Base-by-base conservation (phyloP, 2,888 invertebrate species). In the Ophioninae sp. region DNA sequence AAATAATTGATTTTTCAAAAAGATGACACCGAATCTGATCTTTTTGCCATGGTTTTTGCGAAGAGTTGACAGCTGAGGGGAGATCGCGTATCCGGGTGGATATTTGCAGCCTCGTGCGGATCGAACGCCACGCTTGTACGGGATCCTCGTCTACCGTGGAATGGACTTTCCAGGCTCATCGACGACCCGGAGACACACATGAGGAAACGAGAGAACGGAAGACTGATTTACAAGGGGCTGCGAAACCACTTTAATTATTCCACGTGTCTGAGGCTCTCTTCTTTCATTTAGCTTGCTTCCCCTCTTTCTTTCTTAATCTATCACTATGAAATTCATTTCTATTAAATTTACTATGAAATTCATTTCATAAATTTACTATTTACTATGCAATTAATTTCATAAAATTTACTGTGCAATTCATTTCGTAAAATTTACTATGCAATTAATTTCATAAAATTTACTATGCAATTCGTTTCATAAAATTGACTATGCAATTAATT, bases 21-120 rank as follows among this genome's bases (percentile, higher is more conserved):
- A 30, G 30, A 30, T 30, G 1, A 30, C 30, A 30, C 30, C 30
- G 30, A 30, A 30, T 30, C 30, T 3, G 3, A 30, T 30, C 30
- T 3, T 30, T 2, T 2, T 30, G 30, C 2, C 2, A 30, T 30
- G 64, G 67, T 62, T 81, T 41, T 62, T 10, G 50, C 21, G 39
- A 69, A 62, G 69, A n/a, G 56, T 44, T 61, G 69, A 69, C 75
- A 67, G 61, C 39, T 37, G 68, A 75, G 37, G 44, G 30, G 21
- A 68, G 30, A 30, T 30, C 76, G 41, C 67, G 44, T 59, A 59
- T 21, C 23, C 79, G 30, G 23, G 41, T 20, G 65, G 20, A 74
- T 37, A 74, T 80, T 80, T 44, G 2, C 21, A 57, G 67, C 76
- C 76, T 67, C 62, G 62, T 62, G 13, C 7, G 23, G 62, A 62